A percentile compares a stretch with the other conserved stretches of the same genome.
Evolutionary conservation across 1,140 invertebrate genomes (phyloP).

Genomic region (Trachelipus rathkii): DNA sequence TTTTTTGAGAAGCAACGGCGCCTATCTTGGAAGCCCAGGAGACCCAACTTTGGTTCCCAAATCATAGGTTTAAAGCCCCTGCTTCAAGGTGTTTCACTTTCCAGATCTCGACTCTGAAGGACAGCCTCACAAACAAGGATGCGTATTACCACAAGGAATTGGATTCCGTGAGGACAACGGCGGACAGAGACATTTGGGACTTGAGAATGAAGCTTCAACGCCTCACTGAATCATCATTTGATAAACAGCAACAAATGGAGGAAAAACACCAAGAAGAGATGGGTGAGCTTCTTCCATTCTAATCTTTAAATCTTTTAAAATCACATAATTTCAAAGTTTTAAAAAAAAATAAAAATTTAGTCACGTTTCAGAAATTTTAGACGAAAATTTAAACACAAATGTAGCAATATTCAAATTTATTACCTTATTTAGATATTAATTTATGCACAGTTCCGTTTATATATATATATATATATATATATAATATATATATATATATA

Average conservation of each 20-base stretch:
- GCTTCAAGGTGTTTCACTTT: neutral
- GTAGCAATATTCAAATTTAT: no score
- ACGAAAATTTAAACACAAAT: no score
- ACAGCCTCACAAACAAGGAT: conserved; percentile 57
- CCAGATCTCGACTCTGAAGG: conserved; percentile 57
- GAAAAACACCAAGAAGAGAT: conserved; percentile 58
- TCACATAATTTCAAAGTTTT: neutral
- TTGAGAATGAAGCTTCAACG: conserved; percentile 57
- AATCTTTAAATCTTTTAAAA: neutral
- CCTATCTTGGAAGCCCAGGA: no score
- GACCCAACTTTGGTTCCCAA: no score
- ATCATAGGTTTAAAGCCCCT: no score
- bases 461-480: neutral
- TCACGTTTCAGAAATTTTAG: neutral
- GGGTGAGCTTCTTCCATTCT: conserved; percentile 51
- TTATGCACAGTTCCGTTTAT: no score
- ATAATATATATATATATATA: conserved; percentile 1
- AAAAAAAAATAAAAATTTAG: neutral
- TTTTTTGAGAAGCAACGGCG: no score
- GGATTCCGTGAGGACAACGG: conserved; percentile 57
- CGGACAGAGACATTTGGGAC: conserved; percentile 56
- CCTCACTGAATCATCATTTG: conserved; percentile 56
- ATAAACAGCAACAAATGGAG: conserved; percentile 58
- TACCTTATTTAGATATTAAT: no score
- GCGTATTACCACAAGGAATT: conserved; percentile 53